A percentile compares a stretch with the other conserved stretches of the same genome.
phyloP scores from a whole-genome alignment of 2,797 vertebrate genomes.

The Scolopax bukidnonensis region DNA sequence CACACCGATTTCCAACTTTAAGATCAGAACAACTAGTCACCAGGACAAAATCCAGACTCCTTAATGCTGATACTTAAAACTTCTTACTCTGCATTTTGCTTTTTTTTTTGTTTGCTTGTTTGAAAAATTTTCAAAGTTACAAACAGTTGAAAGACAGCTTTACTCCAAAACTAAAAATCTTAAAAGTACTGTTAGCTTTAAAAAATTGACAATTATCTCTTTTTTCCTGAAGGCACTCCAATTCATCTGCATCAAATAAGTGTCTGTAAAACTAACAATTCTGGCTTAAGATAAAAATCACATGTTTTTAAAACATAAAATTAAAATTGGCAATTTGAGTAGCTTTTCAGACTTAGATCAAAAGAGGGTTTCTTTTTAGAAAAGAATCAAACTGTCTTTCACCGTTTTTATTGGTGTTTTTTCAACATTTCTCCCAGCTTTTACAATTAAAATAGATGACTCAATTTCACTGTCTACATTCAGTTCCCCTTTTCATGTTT shows the following conservation, averaged over 20 bases:
- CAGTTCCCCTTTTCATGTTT: slow-evolving; percentile 62
- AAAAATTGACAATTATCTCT: slow-evolving; percentile 58
- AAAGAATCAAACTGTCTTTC: slow-evolving; percentile 64
- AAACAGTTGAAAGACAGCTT: slow-evolving; percentile 38
- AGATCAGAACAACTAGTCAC: neutral
- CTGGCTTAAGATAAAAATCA: slow-evolving; percentile 69
- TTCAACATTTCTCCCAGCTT: slow-evolving; percentile 52
- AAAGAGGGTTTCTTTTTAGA: slow-evolving; percentile 46
- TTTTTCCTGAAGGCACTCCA: slow-evolving; percentile 58
- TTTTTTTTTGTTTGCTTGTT: neutral
- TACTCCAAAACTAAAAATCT: slow-evolving; percentile 23
- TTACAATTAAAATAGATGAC: slow-evolving; percentile 62
- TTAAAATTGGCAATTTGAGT: slow-evolving; percentile 67
- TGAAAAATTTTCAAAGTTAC: slow-evolving; percentile 27
- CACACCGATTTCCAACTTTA: neutral
- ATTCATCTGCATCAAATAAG: slow-evolving; percentile 71
- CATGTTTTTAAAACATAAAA: slow-evolving; percentile 70
- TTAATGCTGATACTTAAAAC: neutral
- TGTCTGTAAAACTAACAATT: slow-evolving; percentile 62
- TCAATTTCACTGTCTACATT: slow-evolving; percentile 58
- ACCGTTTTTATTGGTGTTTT: slow-evolving; percentile 60
- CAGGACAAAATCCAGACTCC: slow-evolving; percentile 15
- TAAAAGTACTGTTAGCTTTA: slow-evolving; percentile 52
- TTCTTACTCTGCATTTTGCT: neutral
- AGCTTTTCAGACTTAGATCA: slow-evolving; percentile 68